Base-by-base conservation (phyloP, 1,140 invertebrate species). In the Bombus sibiricus region DNA sequence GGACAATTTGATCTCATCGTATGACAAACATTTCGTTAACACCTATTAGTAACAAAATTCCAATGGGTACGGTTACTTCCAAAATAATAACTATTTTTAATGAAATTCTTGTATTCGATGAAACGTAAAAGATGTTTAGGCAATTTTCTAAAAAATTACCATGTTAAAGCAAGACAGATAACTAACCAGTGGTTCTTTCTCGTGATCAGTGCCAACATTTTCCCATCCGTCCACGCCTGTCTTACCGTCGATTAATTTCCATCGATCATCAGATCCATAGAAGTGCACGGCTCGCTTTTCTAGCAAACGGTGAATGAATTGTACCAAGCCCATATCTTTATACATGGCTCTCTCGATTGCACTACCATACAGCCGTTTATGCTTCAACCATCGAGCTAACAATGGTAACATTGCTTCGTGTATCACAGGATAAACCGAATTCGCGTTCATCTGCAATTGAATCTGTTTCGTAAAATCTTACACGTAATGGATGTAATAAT, bases 1-100 rank as follows among this genome's bases (percentile, higher is more conserved):
- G 0, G 96, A 96, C 4, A 97, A 86, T 91, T 96, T 96, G 75
- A 97, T 96, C 91, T 97, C 96, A 81, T 96, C 95, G 91, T 97
- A 96, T 81, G 96, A 95, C 80, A 96, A 89, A 90, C 96, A 96
- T 57, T 95, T 94, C 37, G 95, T 91, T 47, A 97, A 86, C 12
- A 96, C 85, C 93, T 93, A 71, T 53, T 41, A 15, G 13, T 3
- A 66, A 57, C 13, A 69, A 71, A 8, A 59, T 32, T 47, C 10
- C 25, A 12, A 28, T 28, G 5, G 5, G 3, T 39, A 73, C 15
- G 10, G 15, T 13, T 28, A 25, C 28, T 41, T 25, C 6, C 69
- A 25, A 25, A n/a, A 3, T 72, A n/a, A 32, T 18, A 53, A 22
- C 8, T n/a, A 62, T n/a, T n/a, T 28, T 59, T 34, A 10, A 9